Evolutionary conservation across 2,797 vertebrate species (phyloP), one percentile per base, ranked within the genome.

Genomic region (Sebastes cheni): DNA sequence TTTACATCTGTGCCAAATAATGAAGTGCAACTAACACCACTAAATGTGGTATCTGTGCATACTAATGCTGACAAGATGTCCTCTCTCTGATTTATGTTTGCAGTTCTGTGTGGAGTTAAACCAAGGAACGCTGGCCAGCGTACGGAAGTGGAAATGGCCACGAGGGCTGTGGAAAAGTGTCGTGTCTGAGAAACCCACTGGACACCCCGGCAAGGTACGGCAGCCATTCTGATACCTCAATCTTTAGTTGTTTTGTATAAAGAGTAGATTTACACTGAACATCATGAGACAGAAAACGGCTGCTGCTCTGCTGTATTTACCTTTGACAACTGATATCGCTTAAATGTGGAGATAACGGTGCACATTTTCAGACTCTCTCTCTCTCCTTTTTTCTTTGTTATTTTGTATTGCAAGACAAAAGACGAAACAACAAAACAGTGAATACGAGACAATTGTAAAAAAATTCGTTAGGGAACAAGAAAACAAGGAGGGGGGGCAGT

Each of bases 71-170:
- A 87, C 12, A 14, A 8, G 4, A 2, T 5, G 8, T 67, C 14
- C 12, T 50, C 8, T 39, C 7, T 73, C 32, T 68, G 9, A 59
- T 86, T 84, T 92, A 5, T 81, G 83, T 39, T 93, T 93, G 60
- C 94, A 99, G 98, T 97, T 99, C 86, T 99, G 98, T 80, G 79
- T 74, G 52, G 98, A 99, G 93, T 93, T 99, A 76, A 99, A 99
- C 94, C 97, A 98, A 80, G 97, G 96, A 0, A 95, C 93, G 0
- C 94, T 99, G 84, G 92, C 96, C 90, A 97, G 96, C 60, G 95
- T 99, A 65, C 96, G 97, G 65, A 97, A 95, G 87, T 99, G 98
- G 98, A 97, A 95, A 87, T 95, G 96, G 50, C 94, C 96, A 6
- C 94, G 96, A 79, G 98, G 98, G 3, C 90, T 95, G 32, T 99